Evolutionary conservation across 2,888 invertebrate species (phyloP), one percentile per base, ranked within the genome.

Genomic region (Acanthoscelides obtectus): DNA sequence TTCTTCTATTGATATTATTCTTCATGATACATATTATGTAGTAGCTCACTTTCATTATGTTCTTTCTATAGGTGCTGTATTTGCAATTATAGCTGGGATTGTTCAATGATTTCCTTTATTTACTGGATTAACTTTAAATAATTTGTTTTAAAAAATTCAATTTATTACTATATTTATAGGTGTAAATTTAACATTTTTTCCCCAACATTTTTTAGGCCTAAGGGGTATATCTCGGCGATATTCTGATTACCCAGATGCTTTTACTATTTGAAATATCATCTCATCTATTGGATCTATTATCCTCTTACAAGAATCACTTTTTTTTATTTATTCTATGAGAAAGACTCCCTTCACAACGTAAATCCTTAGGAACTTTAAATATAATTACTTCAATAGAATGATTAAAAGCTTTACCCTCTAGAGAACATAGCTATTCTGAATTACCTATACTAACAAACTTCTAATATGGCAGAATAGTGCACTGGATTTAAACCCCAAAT

Each of bases 1-100:
- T 83, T 92, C 93, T 27, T 92, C 92, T 17, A 87, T 94, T 86
- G 94, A 94, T 88, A 90, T 93, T 85, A 87, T 91, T 73, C 76
- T 94, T n/a, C 93, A 94, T 86, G 94, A 94, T 82, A 93, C 93
- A n/a, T 94, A 94, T 84, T 94, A 94, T 88, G 93, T 94, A 69
- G 93, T 94, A 64, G 93, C 92, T 3, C 93, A 94, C 84, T 94
- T 94, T 80, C 93, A 94, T 83, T 94, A 94, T 88, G 93, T 94
- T 0, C 79, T 94, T 81, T 93, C 92, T 2, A 93, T 94, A 86
- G 93, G 93, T 77, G 93, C 93, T 2, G 92, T 94, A 80, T 94
- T 93, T 88, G 90, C 92, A 66, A 92, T 94, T 88, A 89, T 94
- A 87, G 90, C 88, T 64, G 92, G 92, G 78, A 88, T 93, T 84